These are phyloP conservation scores for Lumbricus terrestris DNA, from an alignment of 2,888 invertebrate species.

Conservation along the genomic window DNA sequence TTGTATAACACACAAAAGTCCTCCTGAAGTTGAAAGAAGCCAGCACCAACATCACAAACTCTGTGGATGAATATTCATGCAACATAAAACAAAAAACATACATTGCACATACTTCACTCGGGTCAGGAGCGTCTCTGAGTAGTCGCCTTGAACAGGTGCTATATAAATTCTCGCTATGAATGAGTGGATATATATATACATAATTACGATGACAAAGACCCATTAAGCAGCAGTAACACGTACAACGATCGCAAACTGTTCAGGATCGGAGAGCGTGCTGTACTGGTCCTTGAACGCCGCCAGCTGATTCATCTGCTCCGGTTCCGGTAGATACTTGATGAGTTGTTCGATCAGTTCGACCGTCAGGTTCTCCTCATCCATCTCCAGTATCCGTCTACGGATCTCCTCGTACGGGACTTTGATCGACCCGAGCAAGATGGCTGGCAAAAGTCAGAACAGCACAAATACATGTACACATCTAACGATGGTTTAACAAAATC, in stretches of 20 bases:
- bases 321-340: conserved; percentile 81
- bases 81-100: too few relatives aligned
- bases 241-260: conserved; percentile 86
- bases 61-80: too few relatives aligned
- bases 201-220: too few relatives aligned
- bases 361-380: conserved; percentile 81
- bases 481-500: too few relatives aligned
- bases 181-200: neutral
- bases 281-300: conserved; percentile 76
- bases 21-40: too few relatives aligned
- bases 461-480: too few relatives aligned
- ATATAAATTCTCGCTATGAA: too few relatives aligned
- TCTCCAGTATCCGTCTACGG: conserved; percentile 76
- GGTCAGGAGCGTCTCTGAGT: too few relatives aligned
- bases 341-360: conserved; percentile 86
- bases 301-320: conserved; percentile 82
- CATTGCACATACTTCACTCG: too few relatives aligned
- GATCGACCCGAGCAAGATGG: conserved; percentile 63
- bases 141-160: too few relatives aligned
- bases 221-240: conserved; percentile 31
- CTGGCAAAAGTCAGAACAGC: conserved; percentile 43
- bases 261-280: conserved; percentile 77
- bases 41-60: too few relatives aligned
- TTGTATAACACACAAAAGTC: too few relatives aligned
- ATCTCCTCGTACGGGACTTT: conserved; percentile 62